Base-by-base conservation (phyloP, 2,797 vertebrate genomes). In the Gastrophryne carolinensis region DNA sequence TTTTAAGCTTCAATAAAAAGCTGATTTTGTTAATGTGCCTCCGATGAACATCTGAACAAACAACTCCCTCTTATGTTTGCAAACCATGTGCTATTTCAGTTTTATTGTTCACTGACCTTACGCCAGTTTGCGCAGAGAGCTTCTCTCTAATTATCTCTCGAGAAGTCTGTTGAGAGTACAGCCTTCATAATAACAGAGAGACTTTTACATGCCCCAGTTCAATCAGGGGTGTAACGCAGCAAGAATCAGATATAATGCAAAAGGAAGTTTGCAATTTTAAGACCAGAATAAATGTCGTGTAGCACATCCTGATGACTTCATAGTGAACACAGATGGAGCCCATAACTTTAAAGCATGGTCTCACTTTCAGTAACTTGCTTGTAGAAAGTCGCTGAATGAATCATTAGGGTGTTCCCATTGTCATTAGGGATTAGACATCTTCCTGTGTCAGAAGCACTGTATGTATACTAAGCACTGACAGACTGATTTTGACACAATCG, bases 21-120 rank as follows among this genome's bases (percentile, higher is more conserved):
- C 30, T 37, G 32, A 9, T 37, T 52, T 58, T 58, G 21, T 47
- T 52, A 61, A 52, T 26, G 44, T 21, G 30, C 41, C 30, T 30
- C 56, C 19, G 11, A 61, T 54, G 57, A 61, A 50, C 37, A 41
- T 71, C 35, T 70, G 52, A 39, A 67, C 44, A 68, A 68, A 68
- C 34, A 68, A 39, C 65, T 54, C 13, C 30, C 27, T 52, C 32
- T 34, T 61, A 12, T 39, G 13, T 71, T 10, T 58, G 37, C 3
- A 10, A 12, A 24, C 32, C n/a, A 29, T 57, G 53, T 58, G 37
- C 23, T 4, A 50, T 35, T 72, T 61, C 26, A 62, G 44, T 4
- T 62, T 27, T 49, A 61, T 63, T 72, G 58, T 6, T 39, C 44
- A 35, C 37, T 53, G 58, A 61, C 29, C 30, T 35, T 52, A 49